Base-by-base conservation (phyloP, 2,888 invertebrate genomes). In the Andrena chrysosceles region DNA sequence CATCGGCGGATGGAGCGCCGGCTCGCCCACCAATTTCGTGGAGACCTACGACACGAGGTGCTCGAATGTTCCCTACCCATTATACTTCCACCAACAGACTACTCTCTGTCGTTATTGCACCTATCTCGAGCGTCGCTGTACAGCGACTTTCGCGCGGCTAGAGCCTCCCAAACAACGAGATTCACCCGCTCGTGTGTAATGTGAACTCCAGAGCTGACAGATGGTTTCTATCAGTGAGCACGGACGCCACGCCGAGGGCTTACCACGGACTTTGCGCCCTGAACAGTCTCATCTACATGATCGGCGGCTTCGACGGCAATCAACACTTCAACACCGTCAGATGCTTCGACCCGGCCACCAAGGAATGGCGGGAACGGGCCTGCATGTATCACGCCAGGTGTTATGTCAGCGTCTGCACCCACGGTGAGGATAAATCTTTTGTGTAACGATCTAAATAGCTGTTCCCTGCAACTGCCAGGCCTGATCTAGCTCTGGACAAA, bases 1-100 rank as follows among this genome's bases (percentile, higher is more conserved):
- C 16, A 96, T 98, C 23, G 98, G 98, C 3, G 98, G 98, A 0
- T 97, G 97, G 98, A 95, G 96, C 92, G 95, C 96, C n/a, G 97
- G 97, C n/a, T 96, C 96, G 85, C 97, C 97, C 0, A 97, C 97
- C 0, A 97, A 96, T 94, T 97, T 97, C 89, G 95, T 97, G 33
- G 96, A 96, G 93, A 97, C 97, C 73, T 98, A 97, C 93, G 97
- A 96, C 90, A 96, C 96, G 54, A 96, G 97, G 94, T 97, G 95
- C 52, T 29, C n/a, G 67, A 42, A 59, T 35, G 6, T 10, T 48
- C 5, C 20, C 29, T 70, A 2, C 48, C 20, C 16, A 31, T 16
- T 16, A 26, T 26, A 48, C 26, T 33, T 33, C 8, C 20, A 7
- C 8, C 33, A 20, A 29, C n/a, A 48, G 16, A 48, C 13, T 26